A percentile compares a stretch with the other conserved stretches of the same genome.
These are phyloP conservation scores for Gerosis bhagava DNA, from an alignment of 2,888 invertebrate genomes.

Conservation along the genomic window DNA sequence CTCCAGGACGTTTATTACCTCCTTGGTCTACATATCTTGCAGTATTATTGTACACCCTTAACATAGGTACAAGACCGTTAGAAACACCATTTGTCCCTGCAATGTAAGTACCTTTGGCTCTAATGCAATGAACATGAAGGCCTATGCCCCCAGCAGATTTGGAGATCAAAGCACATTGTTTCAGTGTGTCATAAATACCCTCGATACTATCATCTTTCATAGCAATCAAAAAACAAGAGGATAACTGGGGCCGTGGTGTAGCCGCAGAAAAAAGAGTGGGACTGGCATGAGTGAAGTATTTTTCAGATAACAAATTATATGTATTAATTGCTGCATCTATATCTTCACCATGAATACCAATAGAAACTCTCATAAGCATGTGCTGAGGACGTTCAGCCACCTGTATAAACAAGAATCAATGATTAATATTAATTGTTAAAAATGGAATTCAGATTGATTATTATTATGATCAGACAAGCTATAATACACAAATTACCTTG, in stretches of 20 bases:
- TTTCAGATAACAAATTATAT: constrained; percentile 96
- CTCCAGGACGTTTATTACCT: constrained; percentile 98
- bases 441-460: too few relatives aligned
- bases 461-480: too few relatives aligned
- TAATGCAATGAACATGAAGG: constrained; percentile 96
- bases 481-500: constrained; percentile 72
- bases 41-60: constrained; percentile 97
- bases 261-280: constrained; percentile 98
- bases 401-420: too few relatives aligned
- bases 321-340: constrained; percentile 97
- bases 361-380: constrained; percentile 98
- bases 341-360: constrained; percentile 97
- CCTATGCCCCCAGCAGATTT: constrained; percentile 99
- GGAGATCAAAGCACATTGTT: constrained; percentile 96
- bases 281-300: constrained; percentile 98
- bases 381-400: constrained; percentile 98
- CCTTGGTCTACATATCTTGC: constrained; percentile 99
- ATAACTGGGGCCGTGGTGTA: constrained; percentile 94
- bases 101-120: constrained; percentile 95
- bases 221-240: constrained; percentile 96
- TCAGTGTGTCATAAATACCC: constrained; percentile 96
- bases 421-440: too few relatives aligned
- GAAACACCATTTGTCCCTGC: constrained; percentile 97
- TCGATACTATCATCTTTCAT: constrained; percentile 98
- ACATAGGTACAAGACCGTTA: constrained; percentile 97